These are phyloP conservation scores for Adelphocoris suturalis DNA, from an alignment of 2,888 invertebrate genomes.

Conservation along the genomic window DNA sequence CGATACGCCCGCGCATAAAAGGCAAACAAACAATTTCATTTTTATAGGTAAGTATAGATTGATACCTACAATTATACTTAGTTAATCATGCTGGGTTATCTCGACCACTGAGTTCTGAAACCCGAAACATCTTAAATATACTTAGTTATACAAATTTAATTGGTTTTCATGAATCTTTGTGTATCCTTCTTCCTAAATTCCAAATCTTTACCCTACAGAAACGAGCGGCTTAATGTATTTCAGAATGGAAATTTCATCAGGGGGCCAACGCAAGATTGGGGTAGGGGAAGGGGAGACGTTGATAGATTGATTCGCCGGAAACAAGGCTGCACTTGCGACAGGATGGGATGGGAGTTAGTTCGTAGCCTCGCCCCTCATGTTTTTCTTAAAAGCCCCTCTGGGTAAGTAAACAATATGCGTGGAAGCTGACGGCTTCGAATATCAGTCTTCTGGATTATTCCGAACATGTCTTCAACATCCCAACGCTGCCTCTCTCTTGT, in stretches of 20 bases:
- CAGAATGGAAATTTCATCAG: neutral
- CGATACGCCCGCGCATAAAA: too few relatives aligned
- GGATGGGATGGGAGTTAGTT: neutral
- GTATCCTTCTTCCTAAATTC: too few relatives aligned
- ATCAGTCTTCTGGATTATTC: conserved; percentile 4
- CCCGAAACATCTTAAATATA: too few relatives aligned
- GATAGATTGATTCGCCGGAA: conserved; percentile 8
- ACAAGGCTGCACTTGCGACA: neutral
- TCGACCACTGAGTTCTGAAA: too few relatives aligned
- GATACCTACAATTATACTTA: too few relatives aligned
- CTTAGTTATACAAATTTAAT: too few relatives aligned
- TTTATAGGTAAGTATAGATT: too few relatives aligned
- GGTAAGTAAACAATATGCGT: conserved; percentile 19
- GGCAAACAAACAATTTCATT: too few relatives aligned
- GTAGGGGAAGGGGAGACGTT: neutral
- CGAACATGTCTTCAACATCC: neutral
- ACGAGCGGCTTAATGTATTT: too few relatives aligned
- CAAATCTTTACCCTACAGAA: too few relatives aligned
- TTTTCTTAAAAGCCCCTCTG: conserved; percentile 16
- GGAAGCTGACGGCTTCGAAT: neutral
- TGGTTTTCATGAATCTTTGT: too few relatives aligned
- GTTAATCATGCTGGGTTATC: too few relatives aligned
- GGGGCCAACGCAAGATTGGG: neutral
- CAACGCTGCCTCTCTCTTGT: neutral
- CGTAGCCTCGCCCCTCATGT: conserved; percentile 16